phyloP scores from a whole-genome alignment of 2,113 vertebrate species.

The Opisthocomus hoazin region DNA sequence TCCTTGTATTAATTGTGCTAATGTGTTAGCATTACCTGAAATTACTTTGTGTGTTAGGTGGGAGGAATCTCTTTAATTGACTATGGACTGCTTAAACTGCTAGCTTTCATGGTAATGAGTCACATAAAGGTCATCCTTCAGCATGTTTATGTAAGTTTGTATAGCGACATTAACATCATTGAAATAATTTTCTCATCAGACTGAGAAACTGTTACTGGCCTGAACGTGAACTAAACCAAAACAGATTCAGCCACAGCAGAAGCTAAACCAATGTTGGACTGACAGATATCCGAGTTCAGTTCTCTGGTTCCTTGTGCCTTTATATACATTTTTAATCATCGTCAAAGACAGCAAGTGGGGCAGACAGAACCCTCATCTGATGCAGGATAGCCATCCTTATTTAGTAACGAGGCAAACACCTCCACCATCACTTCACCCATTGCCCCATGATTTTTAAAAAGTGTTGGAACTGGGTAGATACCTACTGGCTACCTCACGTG shows the following conservation, averaged over 20 bases:
- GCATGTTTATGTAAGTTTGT: not conserved
- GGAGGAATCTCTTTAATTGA: not conserved
- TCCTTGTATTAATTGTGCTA: not conserved
- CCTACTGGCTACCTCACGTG: not conserved
- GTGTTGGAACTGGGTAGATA: not conserved
- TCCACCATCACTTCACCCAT: not conserved
- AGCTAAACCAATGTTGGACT: not conserved
- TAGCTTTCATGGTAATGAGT: not conserved
- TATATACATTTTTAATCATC: not conserved
- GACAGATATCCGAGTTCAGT: not conserved
- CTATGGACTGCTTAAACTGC: not conserved
- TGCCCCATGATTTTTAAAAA: not conserved
- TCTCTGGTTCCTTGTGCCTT: not conserved
- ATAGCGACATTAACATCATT: not conserved
- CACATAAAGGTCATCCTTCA: not conserved
- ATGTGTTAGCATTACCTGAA: not conserved
- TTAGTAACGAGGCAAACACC: not conserved
- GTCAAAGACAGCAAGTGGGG: not conserved
- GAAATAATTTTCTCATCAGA: not conserved
- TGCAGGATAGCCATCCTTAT: not conserved
- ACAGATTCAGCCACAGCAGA: not conserved
- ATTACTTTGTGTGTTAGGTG: not conserved
- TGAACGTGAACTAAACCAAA: not conserved
- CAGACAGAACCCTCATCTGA: not conserved
- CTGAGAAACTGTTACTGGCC: not conserved